Conservation (phyloP, 1,140 invertebrate species). For the Nasonia vitripennis region DNA sequence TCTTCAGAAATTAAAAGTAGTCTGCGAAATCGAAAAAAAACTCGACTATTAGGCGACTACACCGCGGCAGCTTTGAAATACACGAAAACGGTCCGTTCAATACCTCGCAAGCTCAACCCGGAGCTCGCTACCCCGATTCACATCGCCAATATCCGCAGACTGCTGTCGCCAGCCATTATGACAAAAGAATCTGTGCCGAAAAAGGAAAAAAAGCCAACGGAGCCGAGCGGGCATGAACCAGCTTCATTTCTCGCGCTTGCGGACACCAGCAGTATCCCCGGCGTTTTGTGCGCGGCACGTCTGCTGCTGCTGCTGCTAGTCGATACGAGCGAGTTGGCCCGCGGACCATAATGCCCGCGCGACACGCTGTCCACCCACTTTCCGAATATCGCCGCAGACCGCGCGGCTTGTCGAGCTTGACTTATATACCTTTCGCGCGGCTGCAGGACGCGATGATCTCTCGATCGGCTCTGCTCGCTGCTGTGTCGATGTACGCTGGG, state of each 20-base stretch:
- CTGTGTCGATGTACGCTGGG: no score
- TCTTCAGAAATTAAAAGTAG: no score
- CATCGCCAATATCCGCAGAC: background rate
- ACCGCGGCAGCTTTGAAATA: background rate
- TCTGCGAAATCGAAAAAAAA: no score
- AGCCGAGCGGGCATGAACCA: background rate
- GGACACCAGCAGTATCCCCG: background rate
- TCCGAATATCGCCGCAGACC: slow-evolving; percentile 29
- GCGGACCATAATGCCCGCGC: background rate
- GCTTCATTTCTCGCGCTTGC: background rate
- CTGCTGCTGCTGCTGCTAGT: background rate
- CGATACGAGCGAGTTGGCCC: background rate
- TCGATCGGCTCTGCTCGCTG: background rate
- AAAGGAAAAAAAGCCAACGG: background rate
- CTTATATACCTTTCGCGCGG: slow-evolving; percentile 3
- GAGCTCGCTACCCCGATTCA: background rate
- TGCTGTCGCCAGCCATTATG: background rate
- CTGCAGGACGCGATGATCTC: background rate
- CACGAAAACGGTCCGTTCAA: background rate
- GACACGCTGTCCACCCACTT: slow-evolving; percentile 33
- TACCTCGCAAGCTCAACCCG: background rate
- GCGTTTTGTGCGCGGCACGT: background rate
- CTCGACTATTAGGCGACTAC: no score
- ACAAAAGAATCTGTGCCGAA: background rate
- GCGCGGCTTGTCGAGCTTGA: slow-evolving; percentile 41